These are phyloP conservation scores for Drosophila subquinaria DNA, from an alignment of 2,888 invertebrate genomes.

Conservation along the genomic window DNA sequence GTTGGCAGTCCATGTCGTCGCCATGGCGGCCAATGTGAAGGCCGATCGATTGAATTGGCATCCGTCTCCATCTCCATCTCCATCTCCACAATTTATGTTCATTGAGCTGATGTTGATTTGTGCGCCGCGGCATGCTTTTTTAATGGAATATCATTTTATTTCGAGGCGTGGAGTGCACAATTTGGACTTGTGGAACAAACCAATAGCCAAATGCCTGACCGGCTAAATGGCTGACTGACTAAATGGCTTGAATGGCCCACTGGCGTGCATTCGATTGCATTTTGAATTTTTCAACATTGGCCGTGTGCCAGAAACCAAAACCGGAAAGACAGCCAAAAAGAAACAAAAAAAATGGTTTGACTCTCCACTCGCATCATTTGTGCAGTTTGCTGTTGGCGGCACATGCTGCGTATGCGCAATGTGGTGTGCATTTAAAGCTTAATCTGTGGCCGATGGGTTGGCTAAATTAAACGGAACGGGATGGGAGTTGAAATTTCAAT, in stretches of 20 bases:
- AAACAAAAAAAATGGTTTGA: constrained; percentile 19
- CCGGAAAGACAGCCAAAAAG: constrained; percentile 53
- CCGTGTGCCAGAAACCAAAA: constrained; percentile 66
- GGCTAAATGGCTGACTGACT: constrained; percentile 15
- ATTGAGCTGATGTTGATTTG: constrained; percentile 79
- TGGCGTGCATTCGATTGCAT: constrained; percentile 69
- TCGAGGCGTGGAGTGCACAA: constrained; percentile 27
- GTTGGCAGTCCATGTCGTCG: constrained; percentile 39
- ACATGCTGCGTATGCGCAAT: constrained; percentile 62
- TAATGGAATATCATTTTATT: constrained; percentile 74
- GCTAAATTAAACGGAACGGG: constrained; percentile 9
- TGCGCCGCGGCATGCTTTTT: constrained; percentile 72
- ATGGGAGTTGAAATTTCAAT: constrained; percentile 18
- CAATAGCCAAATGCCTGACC: constrained; percentile 5
- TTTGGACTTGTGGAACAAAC: constrained; percentile 39
- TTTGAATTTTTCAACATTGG: constrained; percentile 59
- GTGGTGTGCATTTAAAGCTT: constrained; percentile 37
- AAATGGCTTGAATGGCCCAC: constrained; percentile 23
- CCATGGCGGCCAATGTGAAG: constrained; percentile 76
- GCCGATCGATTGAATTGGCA: constrained; percentile 68
- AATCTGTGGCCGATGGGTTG: constrained; percentile 38
- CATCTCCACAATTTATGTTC: constrained; percentile 69
- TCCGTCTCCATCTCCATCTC: constrained; percentile 15
- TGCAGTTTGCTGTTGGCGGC: constrained; percentile 16
- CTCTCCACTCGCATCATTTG: constrained; percentile 27